Percentiles rank a stretch among this genome's conserved stretches.
phyloP scores from a whole-genome alignment of 2,888 invertebrate genomes.

The Busseola fusca region DNA sequence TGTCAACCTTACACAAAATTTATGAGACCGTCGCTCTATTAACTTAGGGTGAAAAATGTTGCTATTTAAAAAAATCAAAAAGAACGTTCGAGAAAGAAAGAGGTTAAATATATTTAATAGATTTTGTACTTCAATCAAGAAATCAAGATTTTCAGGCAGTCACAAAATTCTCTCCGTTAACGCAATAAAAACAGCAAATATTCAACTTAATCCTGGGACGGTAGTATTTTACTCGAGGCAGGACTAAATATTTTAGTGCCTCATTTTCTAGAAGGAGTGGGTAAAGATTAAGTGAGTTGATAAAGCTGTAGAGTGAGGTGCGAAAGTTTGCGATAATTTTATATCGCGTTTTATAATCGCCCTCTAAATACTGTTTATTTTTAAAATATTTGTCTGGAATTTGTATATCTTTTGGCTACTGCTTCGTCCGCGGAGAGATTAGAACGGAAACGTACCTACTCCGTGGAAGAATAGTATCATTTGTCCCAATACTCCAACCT shows the following conservation, averaged over 20 bases:
- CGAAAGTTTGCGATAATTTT: constrained; percentile 1
- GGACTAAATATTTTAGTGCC: constrained; percentile 20
- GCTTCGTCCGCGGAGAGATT: no score
- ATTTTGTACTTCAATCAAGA: background rate
- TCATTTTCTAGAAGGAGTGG: background rate
- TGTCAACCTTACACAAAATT: constrained; percentile 66
- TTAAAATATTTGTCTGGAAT: constrained; percentile 1
- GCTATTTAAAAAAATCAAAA: constrained; percentile 5
- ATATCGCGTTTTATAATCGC: background rate
- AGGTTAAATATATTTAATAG: background rate
- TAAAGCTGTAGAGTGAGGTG: background rate
- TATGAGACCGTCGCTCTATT: constrained; percentile 68
- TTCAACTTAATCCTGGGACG: constrained; percentile 22
- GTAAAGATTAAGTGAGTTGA: constrained; percentile 5
- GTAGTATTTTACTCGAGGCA: background rate
- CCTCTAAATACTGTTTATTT: background rate
- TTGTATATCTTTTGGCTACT: background rate
- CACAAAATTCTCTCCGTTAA: background rate
- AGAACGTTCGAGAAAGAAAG: constrained; percentile 3
- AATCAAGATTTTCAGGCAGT: constrained; percentile 6
- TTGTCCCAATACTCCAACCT: background rate
- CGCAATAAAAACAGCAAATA: constrained; percentile 11
- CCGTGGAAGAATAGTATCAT: background rate
- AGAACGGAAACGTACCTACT: background rate
- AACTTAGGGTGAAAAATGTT: constrained; percentile 60